A percentile compares a stretch with the other conserved stretches of the same genome.
Conservation (phyloP, 2,888 invertebrate species). For the Crossocerus cetratus region DNA sequence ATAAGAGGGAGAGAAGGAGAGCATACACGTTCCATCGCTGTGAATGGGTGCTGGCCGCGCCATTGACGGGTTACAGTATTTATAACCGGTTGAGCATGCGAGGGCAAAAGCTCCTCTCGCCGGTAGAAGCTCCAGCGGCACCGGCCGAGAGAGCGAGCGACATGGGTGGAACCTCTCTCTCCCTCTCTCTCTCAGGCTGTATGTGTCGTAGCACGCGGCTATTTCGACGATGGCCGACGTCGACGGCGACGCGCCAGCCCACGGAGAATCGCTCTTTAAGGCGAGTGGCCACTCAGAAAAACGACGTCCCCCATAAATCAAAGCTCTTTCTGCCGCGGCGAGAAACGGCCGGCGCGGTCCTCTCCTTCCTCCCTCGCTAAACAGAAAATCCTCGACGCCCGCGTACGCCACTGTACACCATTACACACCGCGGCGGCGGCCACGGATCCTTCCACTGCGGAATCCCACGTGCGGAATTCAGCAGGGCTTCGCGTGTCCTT, state of each 20-base stretch:
- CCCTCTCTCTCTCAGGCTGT: too few relatives aligned
- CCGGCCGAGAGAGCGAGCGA: background rate
- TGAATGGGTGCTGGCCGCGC: slow-evolving; percentile 63
- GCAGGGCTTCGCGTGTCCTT: background rate
- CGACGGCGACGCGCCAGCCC: background rate
- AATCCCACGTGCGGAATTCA: background rate
- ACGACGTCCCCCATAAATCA: slow-evolving; percentile 50
- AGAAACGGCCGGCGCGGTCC: background rate
- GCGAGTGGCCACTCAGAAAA: slow-evolving; percentile 33
- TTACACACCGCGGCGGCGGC: too few relatives aligned
- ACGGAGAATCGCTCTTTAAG: slow-evolving; percentile 34
- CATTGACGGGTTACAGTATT: slow-evolving; percentile 68
- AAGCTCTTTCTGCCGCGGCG: slow-evolving; percentile 29
- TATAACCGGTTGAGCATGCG: slow-evolving; percentile 60
- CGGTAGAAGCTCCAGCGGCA: slow-evolving; percentile 23
- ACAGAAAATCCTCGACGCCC: background rate
- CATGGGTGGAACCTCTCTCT: slow-evolving; percentile 12
- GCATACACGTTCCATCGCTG: slow-evolving; percentile 19
- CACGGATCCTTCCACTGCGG: background rate
- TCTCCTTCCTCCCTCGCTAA: slow-evolving; percentile 1
- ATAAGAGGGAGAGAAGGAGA: background rate
- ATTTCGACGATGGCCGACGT: slow-evolving; percentile 18
- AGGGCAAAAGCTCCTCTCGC: slow-evolving; percentile 38
- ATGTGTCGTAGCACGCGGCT: slow-evolving; percentile 5
- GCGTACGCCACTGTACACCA: background rate